Conservation (phyloP, 2,113 vertebrate species). For the Aspiorhynchus laticeps region DNA sequence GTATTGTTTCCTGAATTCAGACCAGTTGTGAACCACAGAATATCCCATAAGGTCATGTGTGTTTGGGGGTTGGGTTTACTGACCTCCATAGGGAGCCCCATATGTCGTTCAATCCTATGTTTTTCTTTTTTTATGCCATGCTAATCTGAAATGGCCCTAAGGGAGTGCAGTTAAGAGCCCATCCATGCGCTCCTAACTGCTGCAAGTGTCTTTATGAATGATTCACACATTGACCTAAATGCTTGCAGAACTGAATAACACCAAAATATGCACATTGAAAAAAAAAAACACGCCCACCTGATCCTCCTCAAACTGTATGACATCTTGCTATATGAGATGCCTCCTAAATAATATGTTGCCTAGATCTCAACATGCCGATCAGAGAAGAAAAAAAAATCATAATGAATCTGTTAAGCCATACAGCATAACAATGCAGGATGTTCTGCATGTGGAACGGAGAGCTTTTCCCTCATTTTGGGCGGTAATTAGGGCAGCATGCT, state of each 20-base stretch:
- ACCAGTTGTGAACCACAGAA: constrained; percentile 12
- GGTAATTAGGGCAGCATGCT: constrained; percentile 49
- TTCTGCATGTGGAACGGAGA: constrained; percentile 20
- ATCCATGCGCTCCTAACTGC: constrained; percentile 25
- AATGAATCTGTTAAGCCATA: neutral
- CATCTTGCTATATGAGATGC: neutral
- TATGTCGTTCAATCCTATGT: constrained; percentile 17
- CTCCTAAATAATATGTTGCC: neutral
- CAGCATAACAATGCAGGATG: constrained; percentile 18
- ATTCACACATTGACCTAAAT: constrained; percentile 58
- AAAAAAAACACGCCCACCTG: constrained; percentile 39
- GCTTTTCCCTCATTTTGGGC: constrained; percentile 19
- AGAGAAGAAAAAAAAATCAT: neutral
- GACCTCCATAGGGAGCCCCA: constrained; percentile 1
- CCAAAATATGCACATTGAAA: constrained; percentile 36
- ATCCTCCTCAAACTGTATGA: constrained; percentile 18
- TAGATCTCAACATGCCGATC: neutral
- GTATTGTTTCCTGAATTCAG: neutral
- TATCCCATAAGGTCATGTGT: constrained; percentile 5
- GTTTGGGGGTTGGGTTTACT: constrained; percentile 15
- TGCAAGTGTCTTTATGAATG: constrained; percentile 49
- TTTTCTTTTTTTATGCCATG: neutral
- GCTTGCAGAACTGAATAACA: constrained; percentile 51
- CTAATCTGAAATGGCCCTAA: constrained; percentile 4
- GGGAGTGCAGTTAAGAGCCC: constrained; percentile 24